Base-by-base conservation (phyloP, 1,140 invertebrate species). In the Diprion similis region DNA sequence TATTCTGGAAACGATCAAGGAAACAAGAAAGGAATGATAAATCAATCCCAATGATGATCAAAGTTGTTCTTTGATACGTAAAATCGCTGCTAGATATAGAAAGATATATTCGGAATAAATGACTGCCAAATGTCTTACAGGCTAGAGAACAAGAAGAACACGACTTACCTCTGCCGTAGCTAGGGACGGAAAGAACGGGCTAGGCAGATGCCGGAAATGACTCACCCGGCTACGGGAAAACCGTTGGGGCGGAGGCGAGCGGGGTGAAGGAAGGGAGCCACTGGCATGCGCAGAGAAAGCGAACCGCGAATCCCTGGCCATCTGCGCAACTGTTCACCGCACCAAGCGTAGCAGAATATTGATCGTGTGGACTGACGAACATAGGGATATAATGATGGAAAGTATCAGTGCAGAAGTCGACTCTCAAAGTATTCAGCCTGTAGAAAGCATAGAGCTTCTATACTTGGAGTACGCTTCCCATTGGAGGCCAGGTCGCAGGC, bases 161-260 rank as follows among this genome's bases (percentile, higher is more conserved):
- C 46, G 71, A 81, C 84, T 80, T 82, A 86, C 85, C 82, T 78
- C 81, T 80, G 77, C 83, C 80, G 80, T 79, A 76, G 76, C 65
- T 81, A 77, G 80, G 81, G 80, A 85, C 83, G 80, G 83, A 86
- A 86, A 86, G 85, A 79, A 81, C 81, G 75, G 76, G 47, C n/a
- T 47, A 24, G 11, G 73, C 71, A 47, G 73, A 77, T 71, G 76
- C 72, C 78, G 78, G 78, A 78, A 73, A 67, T 77, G 46, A 70
- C 1, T 77, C 73, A 72, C 37, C 46, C 68, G 45, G 69, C 71
- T 13, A 48, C 46, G 45, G n/a, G 19, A 37, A 37, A 37, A 37
- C 6, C 24, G 24, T 9, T 59, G 18, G 10, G 46, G 13, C 45
- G 48, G 15, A 3, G n/a, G 51, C 9, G 11, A 59, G 8, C 11